Conservation (phyloP, 2,888 invertebrate genomes). For the Halocaridina rubra region DNA sequence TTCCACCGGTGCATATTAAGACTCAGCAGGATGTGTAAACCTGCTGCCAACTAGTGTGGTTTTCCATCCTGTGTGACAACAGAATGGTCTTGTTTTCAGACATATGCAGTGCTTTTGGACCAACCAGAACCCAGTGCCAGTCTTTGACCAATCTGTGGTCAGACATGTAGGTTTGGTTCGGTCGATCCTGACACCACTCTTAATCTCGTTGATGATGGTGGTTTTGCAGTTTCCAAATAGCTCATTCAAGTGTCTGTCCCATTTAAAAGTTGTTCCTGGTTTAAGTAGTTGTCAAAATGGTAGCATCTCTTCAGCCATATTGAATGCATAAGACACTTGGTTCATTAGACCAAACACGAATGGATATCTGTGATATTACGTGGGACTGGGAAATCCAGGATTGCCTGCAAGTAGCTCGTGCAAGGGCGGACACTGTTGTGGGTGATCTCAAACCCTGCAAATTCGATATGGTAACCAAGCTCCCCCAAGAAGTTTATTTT, state of each 20-base stretch:
- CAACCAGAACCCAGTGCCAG: conserved; percentile 29
- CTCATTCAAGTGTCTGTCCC: neutral
- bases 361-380: conserved; percentile 15
- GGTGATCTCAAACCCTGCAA: conserved; percentile 21
- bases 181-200: conserved; percentile 16
- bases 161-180: conserved; percentile 21
- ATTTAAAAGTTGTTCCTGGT: neutral
- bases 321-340: conserved; percentile 30
- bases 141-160: conserved; percentile 30
- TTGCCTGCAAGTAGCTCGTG: neutral
- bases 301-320: neutral
- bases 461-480: too few relatives aligned
- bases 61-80: conserved; percentile 30
- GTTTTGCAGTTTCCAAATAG: conserved; percentile 24
- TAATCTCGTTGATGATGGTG: conserved; percentile 5
- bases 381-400: neutral
- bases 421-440: neutral
- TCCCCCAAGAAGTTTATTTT: too few relatives aligned
- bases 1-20: conserved; percentile 11
- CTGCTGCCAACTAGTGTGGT: conserved; percentile 10
- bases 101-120: conserved; percentile 36
- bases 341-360: conserved; percentile 38
- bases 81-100: conserved; percentile 6
- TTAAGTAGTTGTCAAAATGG: conserved; percentile 13
- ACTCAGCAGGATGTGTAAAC: neutral